Evolutionary conservation across 1,140 invertebrate species (phyloP).

Genomic region (Sminthurinus signatus): DNA sequence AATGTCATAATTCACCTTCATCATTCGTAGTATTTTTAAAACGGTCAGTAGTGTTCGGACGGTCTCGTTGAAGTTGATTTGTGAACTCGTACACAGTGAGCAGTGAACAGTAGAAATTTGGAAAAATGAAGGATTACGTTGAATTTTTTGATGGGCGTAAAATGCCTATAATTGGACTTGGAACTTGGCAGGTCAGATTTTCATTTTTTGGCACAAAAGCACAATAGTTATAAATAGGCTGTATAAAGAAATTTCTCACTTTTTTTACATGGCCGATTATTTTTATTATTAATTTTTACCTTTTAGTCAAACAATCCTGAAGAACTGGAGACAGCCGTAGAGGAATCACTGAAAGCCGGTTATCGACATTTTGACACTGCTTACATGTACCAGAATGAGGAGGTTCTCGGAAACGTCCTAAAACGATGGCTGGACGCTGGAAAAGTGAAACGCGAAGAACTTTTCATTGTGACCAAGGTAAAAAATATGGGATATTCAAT

Average conservation of each 20-base stretch:
- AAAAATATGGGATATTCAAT: neutral
- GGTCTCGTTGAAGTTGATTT: too few relatives aligned
- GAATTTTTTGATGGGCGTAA: conserved; percentile 30
- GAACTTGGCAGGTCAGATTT: conserved; percentile 9
- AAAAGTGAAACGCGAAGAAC: conserved; percentile 45
- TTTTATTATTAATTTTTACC: neutral
- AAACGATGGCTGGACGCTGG: conserved; percentile 41
- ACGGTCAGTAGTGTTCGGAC: too few relatives aligned
- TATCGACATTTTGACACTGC: conserved; percentile 11
- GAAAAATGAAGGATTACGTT: conserved; percentile 17
- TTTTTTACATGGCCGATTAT: conserved; percentile 18
- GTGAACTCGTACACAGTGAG: too few relatives aligned
- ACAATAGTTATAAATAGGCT: too few relatives aligned
- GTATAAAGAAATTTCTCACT: conserved; percentile 40
- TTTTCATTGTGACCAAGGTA: conserved; percentile 47
- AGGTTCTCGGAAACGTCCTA: conserved; percentile 39
- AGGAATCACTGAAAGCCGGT: conserved; percentile 44
- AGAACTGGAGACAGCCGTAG: conserved; percentile 44
- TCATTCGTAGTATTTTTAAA: too few relatives aligned
- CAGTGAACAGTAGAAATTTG: neutral
- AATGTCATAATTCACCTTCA: too few relatives aligned
- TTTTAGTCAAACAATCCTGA: neutral
- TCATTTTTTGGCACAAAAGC: too few relatives aligned
- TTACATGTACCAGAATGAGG: conserved; percentile 16
- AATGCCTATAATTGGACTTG: conserved; percentile 39